phyloP scores from a whole-genome alignment of 2,113 vertebrate genomes.

The Poicephalus gulielmi region DNA sequence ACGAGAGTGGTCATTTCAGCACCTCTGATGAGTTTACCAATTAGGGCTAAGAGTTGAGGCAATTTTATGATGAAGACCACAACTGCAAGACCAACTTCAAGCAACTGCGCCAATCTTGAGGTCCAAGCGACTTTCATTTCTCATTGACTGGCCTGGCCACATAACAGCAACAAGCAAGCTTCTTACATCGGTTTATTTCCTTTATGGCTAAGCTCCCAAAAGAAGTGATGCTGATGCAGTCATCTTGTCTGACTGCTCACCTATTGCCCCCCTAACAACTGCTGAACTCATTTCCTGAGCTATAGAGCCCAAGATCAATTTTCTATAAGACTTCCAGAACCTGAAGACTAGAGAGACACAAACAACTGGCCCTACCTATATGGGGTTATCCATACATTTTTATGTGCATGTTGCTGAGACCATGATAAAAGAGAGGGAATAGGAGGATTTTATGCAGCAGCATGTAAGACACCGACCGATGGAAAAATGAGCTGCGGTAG shows the following conservation, averaged over 20 bases:
- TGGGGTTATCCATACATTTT: neutral
- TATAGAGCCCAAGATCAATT: neutral
- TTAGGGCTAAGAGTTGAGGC: neutral
- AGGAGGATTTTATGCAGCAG: neutral
- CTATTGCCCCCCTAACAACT: neutral
- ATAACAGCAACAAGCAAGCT: neutral
- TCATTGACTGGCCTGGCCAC: neutral
- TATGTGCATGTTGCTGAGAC: neutral
- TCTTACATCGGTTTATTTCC: neutral
- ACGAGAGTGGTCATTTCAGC: neutral
- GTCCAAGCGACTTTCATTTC: neutral
- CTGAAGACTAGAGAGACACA: neutral
- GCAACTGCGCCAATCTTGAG: fast-evolving
- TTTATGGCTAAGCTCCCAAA: neutral
- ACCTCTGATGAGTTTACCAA: neutral
- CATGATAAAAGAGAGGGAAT: neutral
- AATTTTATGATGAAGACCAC: neutral
- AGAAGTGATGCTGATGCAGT: neutral
- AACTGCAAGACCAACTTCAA: neutral
- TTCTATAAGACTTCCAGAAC: neutral
- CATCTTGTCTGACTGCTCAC: neutral
- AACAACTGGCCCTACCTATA: neutral
- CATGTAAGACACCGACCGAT: fast-evolving
- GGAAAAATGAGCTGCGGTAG: neutral
- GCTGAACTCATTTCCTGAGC: neutral